Evolutionary conservation across 2,113 vertebrate genomes (phyloP).

Genomic region (Eclectus roratus): DNA sequence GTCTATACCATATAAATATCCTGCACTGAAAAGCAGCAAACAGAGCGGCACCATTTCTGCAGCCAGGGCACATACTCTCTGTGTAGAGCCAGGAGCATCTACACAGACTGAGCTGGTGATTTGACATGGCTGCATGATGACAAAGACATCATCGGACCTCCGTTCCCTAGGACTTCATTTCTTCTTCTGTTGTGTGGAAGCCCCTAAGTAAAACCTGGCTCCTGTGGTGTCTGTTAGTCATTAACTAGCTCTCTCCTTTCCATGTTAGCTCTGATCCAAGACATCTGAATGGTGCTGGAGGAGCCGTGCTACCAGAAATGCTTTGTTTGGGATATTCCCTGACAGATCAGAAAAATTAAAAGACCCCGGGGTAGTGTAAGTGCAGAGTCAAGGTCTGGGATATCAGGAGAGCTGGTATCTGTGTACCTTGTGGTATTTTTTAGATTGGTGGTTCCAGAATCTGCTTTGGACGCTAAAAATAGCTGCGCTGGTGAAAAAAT

Average conservation of each 20-base stretch:
- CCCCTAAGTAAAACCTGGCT: neutral
- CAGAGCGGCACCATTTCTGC: neutral
- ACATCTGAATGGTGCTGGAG: neutral
- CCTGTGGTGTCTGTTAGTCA: neutral
- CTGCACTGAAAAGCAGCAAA: neutral
- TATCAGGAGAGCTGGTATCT: neutral
- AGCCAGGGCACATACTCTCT: neutral
- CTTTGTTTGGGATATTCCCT: neutral
- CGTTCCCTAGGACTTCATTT: neutral
- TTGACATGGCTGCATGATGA: rapidly evolving
- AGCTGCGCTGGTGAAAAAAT: neutral
- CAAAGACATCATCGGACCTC: neutral
- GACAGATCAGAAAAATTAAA: neutral
- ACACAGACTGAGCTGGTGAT: rapidly evolving
- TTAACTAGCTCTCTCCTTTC: neutral
- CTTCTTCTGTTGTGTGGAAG: neutral
- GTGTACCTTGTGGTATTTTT: neutral
- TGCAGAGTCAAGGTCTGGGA: neutral
- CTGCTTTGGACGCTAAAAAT: neutral
- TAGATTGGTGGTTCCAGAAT: neutral
- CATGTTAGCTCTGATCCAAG: neutral
- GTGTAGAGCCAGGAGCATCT: neutral
- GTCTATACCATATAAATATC: neutral
- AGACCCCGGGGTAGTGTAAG: neutral
- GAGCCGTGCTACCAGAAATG: neutral